These are phyloP conservation scores for Chloropsis cyanopogon DNA, from an alignment of 2,113 vertebrate species.

Conservation along the genomic window DNA sequence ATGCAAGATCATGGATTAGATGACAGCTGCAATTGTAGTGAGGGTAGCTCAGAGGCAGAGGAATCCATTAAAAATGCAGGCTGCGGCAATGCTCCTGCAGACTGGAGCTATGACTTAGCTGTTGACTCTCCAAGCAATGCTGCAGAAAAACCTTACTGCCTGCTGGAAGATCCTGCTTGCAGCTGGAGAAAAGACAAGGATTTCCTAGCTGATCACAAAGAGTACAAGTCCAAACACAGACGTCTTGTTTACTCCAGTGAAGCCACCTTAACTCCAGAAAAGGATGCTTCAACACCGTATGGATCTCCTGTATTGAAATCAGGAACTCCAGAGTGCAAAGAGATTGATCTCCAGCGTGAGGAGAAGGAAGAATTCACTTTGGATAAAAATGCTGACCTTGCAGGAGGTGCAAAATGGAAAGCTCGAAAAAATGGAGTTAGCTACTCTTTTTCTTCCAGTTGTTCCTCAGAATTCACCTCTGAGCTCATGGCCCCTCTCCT, in stretches of 20 bases:
- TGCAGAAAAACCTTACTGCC: constrained; percentile 76
- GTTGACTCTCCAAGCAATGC: neutral
- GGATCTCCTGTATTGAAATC: neutral
- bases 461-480: constrained; percentile 3
- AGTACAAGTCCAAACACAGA: neutral
- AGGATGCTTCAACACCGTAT: neutral
- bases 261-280: neutral
- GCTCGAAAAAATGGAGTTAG: neutral
- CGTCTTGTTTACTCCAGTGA: neutral
- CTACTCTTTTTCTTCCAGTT: neutral
- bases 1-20: neutral
- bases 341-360: neutral
- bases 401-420: neutral
- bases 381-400: neutral
- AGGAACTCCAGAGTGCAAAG: neutral
- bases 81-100: neutral
- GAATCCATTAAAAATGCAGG: neutral
- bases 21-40: constrained; percentile 21
- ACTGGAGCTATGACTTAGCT: constrained; percentile 41
- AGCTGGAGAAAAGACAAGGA: neutral
- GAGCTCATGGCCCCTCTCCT: constrained; percentile 60
- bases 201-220: constrained; percentile 15
- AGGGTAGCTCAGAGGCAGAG: neutral
- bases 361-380: neutral
- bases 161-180: constrained; percentile 32